Evolutionary conservation across 2,888 invertebrate species (phyloP), one percentile per base, ranked within the genome.

Genomic region (Melipona bicolor): DNA sequence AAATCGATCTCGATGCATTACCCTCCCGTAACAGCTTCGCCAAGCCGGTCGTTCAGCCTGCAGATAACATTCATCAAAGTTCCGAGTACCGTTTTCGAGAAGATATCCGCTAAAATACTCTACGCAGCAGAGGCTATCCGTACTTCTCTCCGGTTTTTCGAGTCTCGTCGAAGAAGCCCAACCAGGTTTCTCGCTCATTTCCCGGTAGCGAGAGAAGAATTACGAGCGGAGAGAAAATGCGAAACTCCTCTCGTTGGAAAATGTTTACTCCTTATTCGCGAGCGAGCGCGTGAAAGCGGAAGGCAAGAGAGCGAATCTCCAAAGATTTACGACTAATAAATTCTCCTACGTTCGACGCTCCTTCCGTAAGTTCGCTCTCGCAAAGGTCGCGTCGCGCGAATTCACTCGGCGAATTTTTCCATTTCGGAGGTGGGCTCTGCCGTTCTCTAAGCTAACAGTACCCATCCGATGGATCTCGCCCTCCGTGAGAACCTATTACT

Each of bases 401-500:
- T 52, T 52, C 43, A 43, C 11, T 19, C 5, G 5, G 5, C 52
- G 19, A 52, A 52, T 52, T 52, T 17, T 19, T 17, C 5, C 17
- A 17, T 19, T 17, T 4, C 19, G 17, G 19, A 19, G 5, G 19
- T 52, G 17, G 32, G 32, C 4, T 1, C 9, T 43, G 9, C 9
- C 9, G 43, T 11, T 43, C 27, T 27, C 24, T 19, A 9, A 32
- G 0, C 61, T 87, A 84, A 87, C 84, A 87, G 87, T 71, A 77
- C 71, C 36, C 49, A 19, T 27, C 27, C 19, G 19, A 21, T 4
- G 65, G 54, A 68, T 78, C 36, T 54, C 52, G 15, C 17, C 36
- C 59, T 70, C 43, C 85, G 85, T 84, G 85, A 85, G 85, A 85
- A 86, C 81, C 81, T 76, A 85, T 85, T 85, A 81, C 85, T 86